Evolutionary conservation across 2,797 vertebrate species (phyloP).

Genomic region (Leptodactylus fallax): DNA sequence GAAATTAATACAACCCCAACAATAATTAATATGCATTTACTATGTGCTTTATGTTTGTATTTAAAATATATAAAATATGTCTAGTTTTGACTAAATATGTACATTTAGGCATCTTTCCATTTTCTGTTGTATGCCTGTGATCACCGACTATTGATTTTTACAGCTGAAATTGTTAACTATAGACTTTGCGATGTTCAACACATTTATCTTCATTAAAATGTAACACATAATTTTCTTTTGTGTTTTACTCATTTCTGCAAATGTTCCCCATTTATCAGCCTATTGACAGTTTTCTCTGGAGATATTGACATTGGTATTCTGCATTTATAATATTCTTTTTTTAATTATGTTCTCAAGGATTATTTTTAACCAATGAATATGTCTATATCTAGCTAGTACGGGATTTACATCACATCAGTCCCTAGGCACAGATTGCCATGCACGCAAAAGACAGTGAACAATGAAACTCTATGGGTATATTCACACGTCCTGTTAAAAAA

Average conservation of each 20-base stretch:
- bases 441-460: no score
- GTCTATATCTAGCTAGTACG: not conserved
- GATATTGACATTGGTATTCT: conserved; percentile 38
- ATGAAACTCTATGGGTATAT: no score
- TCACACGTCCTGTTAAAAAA: no score
- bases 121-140: conserved; percentile 26
- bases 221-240: conserved; percentile 47
- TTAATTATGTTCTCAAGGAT: not conserved
- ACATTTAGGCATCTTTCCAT: not conserved
- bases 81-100: not conserved
- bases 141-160: conserved; percentile 46
- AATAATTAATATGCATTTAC: not conserved
- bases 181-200: conserved; percentile 20
- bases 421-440: not conserved
- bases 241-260: conserved; percentile 53
- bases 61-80: no score
- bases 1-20: not conserved
- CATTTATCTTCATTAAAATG: conserved; percentile 57
- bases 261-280: conserved; percentile 51
- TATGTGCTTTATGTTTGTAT: not conserved
- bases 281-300: conserved; percentile 45
- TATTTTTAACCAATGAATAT: not conserved
- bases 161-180: conserved; percentile 33
- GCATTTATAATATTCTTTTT: conserved; percentile 40
- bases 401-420: not conserved